Base-by-base conservation (phyloP, 2,113 vertebrate genomes). In the Coreoperca whiteheadi region DNA sequence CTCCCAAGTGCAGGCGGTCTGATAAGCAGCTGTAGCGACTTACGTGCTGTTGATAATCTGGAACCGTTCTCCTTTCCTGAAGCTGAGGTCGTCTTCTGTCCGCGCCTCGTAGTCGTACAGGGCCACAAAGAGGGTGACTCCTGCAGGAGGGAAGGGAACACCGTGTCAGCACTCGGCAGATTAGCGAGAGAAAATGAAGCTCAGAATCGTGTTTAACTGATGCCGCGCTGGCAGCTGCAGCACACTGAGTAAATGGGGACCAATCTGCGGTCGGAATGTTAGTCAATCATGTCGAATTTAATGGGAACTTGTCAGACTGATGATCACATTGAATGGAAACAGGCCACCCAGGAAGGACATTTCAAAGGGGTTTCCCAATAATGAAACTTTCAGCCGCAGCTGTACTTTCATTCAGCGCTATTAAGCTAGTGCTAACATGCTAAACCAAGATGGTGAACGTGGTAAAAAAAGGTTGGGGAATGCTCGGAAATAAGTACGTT, bases 21-120 rank as follows among this genome's bases (percentile, higher is more conserved):
- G 84, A 81, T 64, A 63, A 81, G 82, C 72, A 70, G 78, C 74
- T 64, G 67, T 14, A 28, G 61, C 0, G 25, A 98, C 98, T 98
- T 95, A 99, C 98, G 97, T 98, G 97, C 96, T 99, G 94, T 99
- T 99, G 89, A 99, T 94, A 89, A 99, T 99, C 90, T 99, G 98
- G 92, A 99, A 99, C 88, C 96, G 95, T 90, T 99, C 98, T 95
- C 98, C 98, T 96, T 99, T 99, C 89, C 96, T 96, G 95, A 99
- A 99, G 95, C 95, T 99, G 79, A 99, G 96, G 93, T 99, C 98
- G 89, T 99, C 98, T 94, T 98, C 98, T 10, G 98, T 98, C 88
- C 98, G 95, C 32, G 98, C 98, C 93, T 99, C 97, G 46, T 99
- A 99, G 95, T 99, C 98, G 74, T 99, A 99, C 88, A 99, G 97